A percentile compares a stretch with the other conserved stretches of the same genome.
Evolutionary conservation across 1,140 invertebrate genomes (phyloP).

Genomic region (Formica exsecta): DNA sequence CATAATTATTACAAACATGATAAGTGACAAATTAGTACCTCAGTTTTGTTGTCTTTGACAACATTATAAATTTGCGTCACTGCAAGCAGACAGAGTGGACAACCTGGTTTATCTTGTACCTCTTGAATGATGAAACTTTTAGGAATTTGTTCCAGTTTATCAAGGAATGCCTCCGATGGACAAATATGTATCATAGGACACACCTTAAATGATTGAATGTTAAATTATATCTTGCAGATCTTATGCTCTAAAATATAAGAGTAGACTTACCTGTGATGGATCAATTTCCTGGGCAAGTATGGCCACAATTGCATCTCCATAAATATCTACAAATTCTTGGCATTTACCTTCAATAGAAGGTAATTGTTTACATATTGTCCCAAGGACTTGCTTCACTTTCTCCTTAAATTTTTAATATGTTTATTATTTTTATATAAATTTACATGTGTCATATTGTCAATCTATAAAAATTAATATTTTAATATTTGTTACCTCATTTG

Average conservation of each 20-base stretch:
- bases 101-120: slow-evolving; percentile 88
- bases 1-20: neutral
- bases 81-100: slow-evolving; percentile 94
- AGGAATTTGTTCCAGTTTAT: slow-evolving; percentile 81
- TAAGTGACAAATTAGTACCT: slow-evolving; percentile 85
- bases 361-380: slow-evolving; percentile 90
- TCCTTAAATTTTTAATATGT: slow-evolving; percentile 83
- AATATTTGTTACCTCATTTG: slow-evolving; percentile 88
- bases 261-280: slow-evolving; percentile 89
- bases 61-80: slow-evolving; percentile 90
- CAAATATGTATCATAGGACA: slow-evolving; percentile 89
- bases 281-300: slow-evolving; percentile 93
- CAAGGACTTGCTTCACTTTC: slow-evolving; percentile 89
- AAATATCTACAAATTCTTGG: slow-evolving; percentile 91
- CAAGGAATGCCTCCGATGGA: slow-evolving; percentile 81
- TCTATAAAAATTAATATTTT: slow-evolving; percentile 28
- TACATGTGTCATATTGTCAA: neutral
- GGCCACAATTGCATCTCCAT: slow-evolving; percentile 92
- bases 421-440: neutral
- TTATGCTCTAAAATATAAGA: neutral
- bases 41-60: slow-evolving; percentile 90
- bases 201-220: slow-evolving; percentile 84
- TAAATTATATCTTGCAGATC: slow-evolving; percentile 1
- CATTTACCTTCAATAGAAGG: slow-evolving; percentile 91
- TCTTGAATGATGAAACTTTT: slow-evolving; percentile 87